A percentile compares a stretch with the other conserved stretches of the same genome.
These are phyloP conservation scores for Lacanobia wlatinum DNA, from an alignment of 2,888 invertebrate genomes.

Conservation along the genomic window DNA sequence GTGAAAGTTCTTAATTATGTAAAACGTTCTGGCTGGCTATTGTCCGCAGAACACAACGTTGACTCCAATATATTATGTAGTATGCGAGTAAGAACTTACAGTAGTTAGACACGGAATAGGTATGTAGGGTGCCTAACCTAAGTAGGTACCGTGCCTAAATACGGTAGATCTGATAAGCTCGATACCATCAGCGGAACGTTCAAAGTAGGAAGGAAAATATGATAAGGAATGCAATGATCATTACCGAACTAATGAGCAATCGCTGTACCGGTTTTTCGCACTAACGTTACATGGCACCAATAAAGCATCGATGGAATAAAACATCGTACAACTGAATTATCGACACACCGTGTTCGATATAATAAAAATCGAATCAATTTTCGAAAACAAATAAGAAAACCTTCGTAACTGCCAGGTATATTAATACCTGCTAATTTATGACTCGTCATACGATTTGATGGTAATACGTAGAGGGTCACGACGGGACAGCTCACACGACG, in stretches of 20 bases:
- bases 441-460: not conserved
- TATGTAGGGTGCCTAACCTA: not conserved
- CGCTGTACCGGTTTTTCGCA: too few relatives aligned
- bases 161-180: conserved; percentile 11
- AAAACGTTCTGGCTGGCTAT: not conserved
- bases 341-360: too few relatives aligned
- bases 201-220: conserved; percentile 11
- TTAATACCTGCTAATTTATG: not conserved
- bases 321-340: too few relatives aligned
- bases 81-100: not conserved
- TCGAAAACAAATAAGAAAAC: too few relatives aligned
- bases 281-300: too few relatives aligned
- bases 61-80: not conserved
- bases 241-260: too few relatives aligned
- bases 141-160: not conserved
- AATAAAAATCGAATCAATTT: too few relatives aligned
- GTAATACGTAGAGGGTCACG: not conserved
- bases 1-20: not conserved
- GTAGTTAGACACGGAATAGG: too few relatives aligned
- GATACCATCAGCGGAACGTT: conserved; percentile 34
- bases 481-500: too few relatives aligned
- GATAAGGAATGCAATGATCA: not conserved
- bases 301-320: too few relatives aligned
- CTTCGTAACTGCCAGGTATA: not conserved
- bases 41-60: not conserved